A percentile compares a stretch with the other conserved stretches of the same genome.
phyloP scores from a whole-genome alignment of 2,888 invertebrate genomes.

The Diloba caeruleocephala region DNA sequence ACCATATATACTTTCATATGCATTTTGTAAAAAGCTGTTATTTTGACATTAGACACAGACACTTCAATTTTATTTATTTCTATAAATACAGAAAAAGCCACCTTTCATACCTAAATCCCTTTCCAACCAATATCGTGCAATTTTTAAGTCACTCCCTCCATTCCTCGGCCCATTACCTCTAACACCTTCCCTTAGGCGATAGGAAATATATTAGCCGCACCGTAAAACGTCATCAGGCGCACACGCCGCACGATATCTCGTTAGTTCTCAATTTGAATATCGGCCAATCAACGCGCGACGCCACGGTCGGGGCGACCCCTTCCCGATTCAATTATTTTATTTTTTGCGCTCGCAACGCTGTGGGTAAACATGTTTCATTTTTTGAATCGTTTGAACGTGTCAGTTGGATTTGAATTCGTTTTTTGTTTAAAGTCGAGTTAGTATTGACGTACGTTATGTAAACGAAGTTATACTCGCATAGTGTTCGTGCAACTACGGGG shows the following conservation, averaged over 20 bases:
- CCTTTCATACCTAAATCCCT: constrained; percentile 38
- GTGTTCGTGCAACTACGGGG: no score
- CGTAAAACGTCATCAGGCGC: constrained; percentile 78
- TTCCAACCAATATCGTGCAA: constrained; percentile 54
- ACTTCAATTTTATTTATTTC: no score
- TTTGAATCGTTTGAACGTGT: constrained; percentile 34
- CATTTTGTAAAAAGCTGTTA: no score
- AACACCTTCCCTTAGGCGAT: constrained; percentile 70
- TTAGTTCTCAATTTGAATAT: constrained; percentile 86
- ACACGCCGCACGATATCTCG: constrained; percentile 76
- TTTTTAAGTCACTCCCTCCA: constrained; percentile 75
- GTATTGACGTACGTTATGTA: constrained; percentile 21
- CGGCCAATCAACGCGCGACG: constrained; percentile 85
- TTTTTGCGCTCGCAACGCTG: constrained; percentile 64
- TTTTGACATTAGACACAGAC: no score
- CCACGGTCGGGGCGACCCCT: constrained; percentile 72
- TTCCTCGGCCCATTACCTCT: constrained; percentile 76
- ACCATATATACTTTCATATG: no score
- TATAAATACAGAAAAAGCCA: constrained; percentile 22
- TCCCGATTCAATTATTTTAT: constrained; percentile 75
- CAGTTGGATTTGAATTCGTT: constrained; percentile 10
- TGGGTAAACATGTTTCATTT: constrained; percentile 57
- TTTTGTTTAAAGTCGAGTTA: constrained; percentile 14
- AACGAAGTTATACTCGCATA: constrained; percentile 2
- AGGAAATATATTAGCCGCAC: constrained; percentile 83